Conservation (phyloP, 2,113 vertebrate genomes). For the Cyphomyrus plagiostoma region DNA sequence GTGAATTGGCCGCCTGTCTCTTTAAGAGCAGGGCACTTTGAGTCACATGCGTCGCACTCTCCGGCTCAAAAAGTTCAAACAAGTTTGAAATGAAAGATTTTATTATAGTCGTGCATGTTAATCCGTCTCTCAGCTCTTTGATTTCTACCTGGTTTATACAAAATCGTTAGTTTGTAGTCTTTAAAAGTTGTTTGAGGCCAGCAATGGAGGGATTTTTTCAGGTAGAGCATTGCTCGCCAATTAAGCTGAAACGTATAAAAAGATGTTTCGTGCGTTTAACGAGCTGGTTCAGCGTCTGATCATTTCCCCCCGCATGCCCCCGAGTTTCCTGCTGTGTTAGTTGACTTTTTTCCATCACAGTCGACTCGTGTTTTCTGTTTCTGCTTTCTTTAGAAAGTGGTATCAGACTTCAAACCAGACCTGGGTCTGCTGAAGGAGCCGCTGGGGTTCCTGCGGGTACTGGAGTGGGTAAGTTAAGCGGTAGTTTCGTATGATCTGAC, state of each 20-base stretch:
- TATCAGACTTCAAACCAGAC: slow-evolving; percentile 60
- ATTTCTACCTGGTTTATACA: background rate
- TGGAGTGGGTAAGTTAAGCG: slow-evolving; percentile 78
- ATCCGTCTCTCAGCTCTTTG: background rate
- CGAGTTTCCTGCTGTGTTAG: background rate
- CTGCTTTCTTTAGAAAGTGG: slow-evolving; percentile 47
- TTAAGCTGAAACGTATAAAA: background rate
- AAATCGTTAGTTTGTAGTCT: background rate
- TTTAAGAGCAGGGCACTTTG: background rate
- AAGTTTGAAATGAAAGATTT: background rate
- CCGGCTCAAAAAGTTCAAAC: background rate
- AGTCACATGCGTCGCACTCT: background rate
- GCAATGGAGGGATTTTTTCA: background rate
- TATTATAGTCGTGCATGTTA: background rate
- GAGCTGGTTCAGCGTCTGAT: background rate
- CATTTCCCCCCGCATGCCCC: background rate
- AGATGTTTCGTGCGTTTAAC: background rate
- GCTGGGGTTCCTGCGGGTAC: slow-evolving; percentile 80
- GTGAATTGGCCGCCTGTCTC: background rate
- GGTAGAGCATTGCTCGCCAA: background rate
- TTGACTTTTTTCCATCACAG: background rate
- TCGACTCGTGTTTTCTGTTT: background rate
- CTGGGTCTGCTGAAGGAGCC: slow-evolving; percentile 79
- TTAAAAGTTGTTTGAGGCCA: background rate
- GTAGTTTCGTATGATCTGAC: background rate